Conservation (phyloP, 2,113 vertebrate genomes). For the Machaerirhynchus nigripectus region DNA sequence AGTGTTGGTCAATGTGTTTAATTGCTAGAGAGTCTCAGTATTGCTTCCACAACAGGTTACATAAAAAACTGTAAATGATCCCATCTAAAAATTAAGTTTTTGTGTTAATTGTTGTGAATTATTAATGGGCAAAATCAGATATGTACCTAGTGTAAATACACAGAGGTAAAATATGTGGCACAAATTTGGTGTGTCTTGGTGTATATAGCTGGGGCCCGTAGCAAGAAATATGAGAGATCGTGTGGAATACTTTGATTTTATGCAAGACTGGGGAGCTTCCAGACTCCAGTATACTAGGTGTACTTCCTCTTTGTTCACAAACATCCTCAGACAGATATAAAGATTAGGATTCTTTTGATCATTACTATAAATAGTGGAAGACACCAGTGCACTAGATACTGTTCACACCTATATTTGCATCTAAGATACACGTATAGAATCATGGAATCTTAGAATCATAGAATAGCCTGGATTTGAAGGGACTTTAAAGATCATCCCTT, state of each 20-base stretch:
- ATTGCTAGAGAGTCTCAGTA: neutral
- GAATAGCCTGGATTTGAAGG: neutral
- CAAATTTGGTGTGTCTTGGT: neutral
- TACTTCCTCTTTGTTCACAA: neutral
- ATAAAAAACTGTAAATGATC: neutral
- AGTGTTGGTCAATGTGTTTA: neutral
- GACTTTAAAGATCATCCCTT: neutral
- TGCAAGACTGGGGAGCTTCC: neutral
- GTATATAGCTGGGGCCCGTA: no score
- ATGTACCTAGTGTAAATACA: neutral
- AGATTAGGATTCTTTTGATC: neutral
- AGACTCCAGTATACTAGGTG: neutral
- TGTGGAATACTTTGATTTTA: neutral
- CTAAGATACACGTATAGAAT: neutral
- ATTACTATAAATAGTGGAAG: neutral
- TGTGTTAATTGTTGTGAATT: neutral
- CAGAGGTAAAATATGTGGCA: neutral
- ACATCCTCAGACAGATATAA: neutral
- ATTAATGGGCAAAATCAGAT: neutral
- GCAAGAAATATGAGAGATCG: neutral
- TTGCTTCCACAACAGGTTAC: neutral
- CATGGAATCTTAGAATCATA: neutral
- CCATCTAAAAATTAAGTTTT: neutral
- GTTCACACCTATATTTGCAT: neutral
- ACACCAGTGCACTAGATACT: neutral